phyloP scores from a whole-genome alignment of 1,140 invertebrate genomes.

The Drosophila murphyi region DNA sequence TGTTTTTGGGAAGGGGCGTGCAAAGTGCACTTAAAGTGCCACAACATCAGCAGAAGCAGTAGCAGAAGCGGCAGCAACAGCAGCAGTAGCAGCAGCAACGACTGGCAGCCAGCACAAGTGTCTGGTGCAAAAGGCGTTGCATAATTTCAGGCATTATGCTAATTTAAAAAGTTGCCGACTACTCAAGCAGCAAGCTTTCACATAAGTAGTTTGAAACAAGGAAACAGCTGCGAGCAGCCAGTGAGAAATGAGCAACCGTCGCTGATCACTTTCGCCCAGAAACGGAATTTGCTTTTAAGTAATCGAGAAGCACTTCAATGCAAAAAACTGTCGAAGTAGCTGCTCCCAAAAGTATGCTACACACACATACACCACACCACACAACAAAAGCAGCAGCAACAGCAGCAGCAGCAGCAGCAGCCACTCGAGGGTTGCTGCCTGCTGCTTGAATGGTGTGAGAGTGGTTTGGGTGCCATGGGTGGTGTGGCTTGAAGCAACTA shows the following conservation, averaged over 20 bases:
- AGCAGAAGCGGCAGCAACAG: background rate
- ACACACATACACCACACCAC: background rate
- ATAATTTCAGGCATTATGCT: slow-evolving; percentile 81
- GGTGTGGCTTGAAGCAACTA: slow-evolving; percentile 64
- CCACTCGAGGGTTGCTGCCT: slow-evolving; percentile 16
- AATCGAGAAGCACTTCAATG: slow-evolving; percentile 76
- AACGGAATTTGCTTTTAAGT: slow-evolving; percentile 74
- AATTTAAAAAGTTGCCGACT: slow-evolving; percentile 72
- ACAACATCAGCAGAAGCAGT: slow-evolving; percentile 20
- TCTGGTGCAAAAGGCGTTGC: slow-evolving; percentile 57
- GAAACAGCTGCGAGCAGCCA: slow-evolving; percentile 32
- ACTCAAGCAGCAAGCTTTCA: slow-evolving; percentile 45
- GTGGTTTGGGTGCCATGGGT: background rate
- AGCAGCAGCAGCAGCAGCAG: slow-evolving; percentile 32
- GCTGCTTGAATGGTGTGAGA: slow-evolving; percentile 1
- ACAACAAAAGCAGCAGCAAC: slow-evolving; percentile 27
- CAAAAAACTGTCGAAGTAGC: slow-evolving; percentile 49
- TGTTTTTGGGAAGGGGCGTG: slow-evolving; percentile 39
- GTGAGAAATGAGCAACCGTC: slow-evolving; percentile 25
- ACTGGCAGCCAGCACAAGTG: slow-evolving; percentile 36
- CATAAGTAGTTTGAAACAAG: slow-evolving; percentile 63
- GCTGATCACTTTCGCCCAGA: slow-evolving; percentile 70
- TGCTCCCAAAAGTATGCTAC: slow-evolving; percentile 54
- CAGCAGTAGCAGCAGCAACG: slow-evolving; percentile 6
- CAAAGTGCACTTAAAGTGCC: slow-evolving; percentile 73